Conservation (phyloP, 2,888 invertebrate genomes). For the Clepsis dumicolana region DNA sequence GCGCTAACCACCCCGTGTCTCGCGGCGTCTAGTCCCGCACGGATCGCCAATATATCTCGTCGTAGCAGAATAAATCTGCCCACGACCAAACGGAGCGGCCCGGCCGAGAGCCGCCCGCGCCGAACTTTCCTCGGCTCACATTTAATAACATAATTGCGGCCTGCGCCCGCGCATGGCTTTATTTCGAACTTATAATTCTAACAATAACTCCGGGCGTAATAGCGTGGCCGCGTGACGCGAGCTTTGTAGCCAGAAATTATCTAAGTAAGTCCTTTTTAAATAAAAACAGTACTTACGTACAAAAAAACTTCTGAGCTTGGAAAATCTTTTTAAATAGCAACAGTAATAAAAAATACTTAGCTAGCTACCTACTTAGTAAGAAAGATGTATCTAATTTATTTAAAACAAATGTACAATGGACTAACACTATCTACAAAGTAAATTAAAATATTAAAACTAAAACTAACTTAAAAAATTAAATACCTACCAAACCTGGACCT, state of each 20-base stretch:
- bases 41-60: background rate
- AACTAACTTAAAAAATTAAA: too few species aligned
- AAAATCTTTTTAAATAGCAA: too few species aligned
- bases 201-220: constrained; percentile 36
- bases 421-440: too few species aligned
- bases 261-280: too few species aligned
- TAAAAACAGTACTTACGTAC: too few species aligned
- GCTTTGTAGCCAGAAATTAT: constrained; percentile 1
- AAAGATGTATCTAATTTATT: too few species aligned
- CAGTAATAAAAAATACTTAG: too few species aligned
- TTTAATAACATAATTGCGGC: constrained; percentile 71
- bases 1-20: background rate
- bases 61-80: constrained; percentile 1
- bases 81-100: constrained; percentile 12
- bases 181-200: constrained; percentile 28
- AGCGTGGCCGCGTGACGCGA: constrained; percentile 10
- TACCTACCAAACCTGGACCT: too few species aligned
- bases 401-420: too few species aligned
- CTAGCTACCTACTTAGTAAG: too few species aligned
- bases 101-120: constrained; percentile 27
- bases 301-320: too few species aligned
- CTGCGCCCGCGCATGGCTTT: constrained; percentile 32
- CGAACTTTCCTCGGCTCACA: constrained; percentile 48
- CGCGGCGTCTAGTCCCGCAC: background rate
- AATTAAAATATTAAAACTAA: too few species aligned